Evolutionary conservation across 1,140 invertebrate genomes (phyloP).

Genomic region (Archivesica marissinica): DNA sequence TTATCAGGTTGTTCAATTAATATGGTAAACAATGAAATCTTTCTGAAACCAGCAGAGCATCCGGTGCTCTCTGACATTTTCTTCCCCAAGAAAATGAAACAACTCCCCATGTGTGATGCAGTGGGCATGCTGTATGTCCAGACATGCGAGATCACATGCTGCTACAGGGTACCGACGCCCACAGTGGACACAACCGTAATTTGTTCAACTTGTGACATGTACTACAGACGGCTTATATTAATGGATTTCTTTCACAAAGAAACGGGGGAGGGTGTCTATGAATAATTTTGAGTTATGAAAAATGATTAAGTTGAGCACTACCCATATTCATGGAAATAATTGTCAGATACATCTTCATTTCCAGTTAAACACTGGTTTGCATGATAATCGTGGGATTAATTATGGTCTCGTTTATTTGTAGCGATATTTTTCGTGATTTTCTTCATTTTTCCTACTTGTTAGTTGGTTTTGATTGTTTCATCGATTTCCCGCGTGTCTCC

Average conservation of each 20-base stretch:
- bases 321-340: slow-evolving; percentile 44
- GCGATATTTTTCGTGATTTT: slow-evolving; percentile 3
- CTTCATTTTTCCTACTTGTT: background rate
- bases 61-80: slow-evolving; percentile 16
- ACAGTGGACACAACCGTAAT: slow-evolving; percentile 2
- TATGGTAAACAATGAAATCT: background rate
- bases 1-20: background rate
- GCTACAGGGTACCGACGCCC: background rate
- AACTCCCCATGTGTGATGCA: slow-evolving; percentile 16
- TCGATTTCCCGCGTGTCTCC: too few species aligned
- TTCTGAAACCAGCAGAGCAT: background rate
- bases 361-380: slow-evolving; percentile 30
- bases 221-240: background rate
- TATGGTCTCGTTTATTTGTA: background rate
- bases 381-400: background rate
- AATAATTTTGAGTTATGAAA: slow-evolving; percentile 40
- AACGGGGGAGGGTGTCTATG: slow-evolving; percentile 2
- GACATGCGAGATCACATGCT: slow-evolving; percentile 40
- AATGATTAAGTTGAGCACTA: slow-evolving; percentile 39
- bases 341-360: slow-evolving; percentile 49
- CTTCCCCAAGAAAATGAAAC: background rate
- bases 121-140: slow-evolving; percentile 14
- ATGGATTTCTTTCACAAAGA: slow-evolving; percentile 29
- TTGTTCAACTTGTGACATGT: background rate
- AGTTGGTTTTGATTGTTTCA: background rate